Percentiles rank a stretch among this genome's conserved stretches.
These are phyloP conservation scores for Stenurella melanura DNA, from an alignment of 2,888 invertebrate genomes.

Conservation along the genomic window DNA sequence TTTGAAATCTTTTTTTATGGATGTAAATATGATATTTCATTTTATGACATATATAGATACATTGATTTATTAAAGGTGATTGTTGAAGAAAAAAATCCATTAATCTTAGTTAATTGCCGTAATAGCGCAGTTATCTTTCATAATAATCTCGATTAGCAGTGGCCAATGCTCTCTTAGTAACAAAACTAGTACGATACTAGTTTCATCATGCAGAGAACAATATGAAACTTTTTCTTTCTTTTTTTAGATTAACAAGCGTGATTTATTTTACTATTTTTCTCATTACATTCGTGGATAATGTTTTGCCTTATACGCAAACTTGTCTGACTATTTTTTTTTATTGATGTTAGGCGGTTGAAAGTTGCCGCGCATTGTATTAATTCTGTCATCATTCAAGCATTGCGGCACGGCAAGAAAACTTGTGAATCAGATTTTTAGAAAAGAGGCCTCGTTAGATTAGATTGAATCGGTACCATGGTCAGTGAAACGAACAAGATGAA, in stretches of 20 bases:
- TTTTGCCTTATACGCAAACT: slow-evolving; percentile 37
- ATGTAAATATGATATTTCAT: background rate
- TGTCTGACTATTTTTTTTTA: slow-evolving; percentile 25
- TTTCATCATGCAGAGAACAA: slow-evolving; percentile 8
- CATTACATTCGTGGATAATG: slow-evolving; percentile 9
- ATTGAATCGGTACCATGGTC: background rate
- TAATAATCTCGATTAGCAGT: slow-evolving; percentile 2
- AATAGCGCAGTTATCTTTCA: slow-evolving; percentile 1
- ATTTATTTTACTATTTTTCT: slow-evolving; percentile 9
- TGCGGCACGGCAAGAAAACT: slow-evolving; percentile 8
- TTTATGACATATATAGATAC: background rate
- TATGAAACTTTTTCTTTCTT: slow-evolving; percentile 13
- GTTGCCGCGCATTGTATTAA: slow-evolving; percentile 5
- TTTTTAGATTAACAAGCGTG: background rate
- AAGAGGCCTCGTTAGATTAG: background rate
- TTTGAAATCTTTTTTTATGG: background rate
- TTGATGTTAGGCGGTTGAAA: slow-evolving; percentile 16
- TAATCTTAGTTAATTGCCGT: background rate
- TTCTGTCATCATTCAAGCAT: background rate
- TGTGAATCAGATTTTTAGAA: background rate
- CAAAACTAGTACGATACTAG: background rate
- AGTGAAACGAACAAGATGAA: background rate
- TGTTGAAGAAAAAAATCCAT: background rate
- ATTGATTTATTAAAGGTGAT: background rate
- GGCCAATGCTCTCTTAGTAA: background rate